These are phyloP conservation scores for Oenanthe oenanthe DNA, from an alignment of 2,113 vertebrate species.

Conservation along the genomic window DNA sequence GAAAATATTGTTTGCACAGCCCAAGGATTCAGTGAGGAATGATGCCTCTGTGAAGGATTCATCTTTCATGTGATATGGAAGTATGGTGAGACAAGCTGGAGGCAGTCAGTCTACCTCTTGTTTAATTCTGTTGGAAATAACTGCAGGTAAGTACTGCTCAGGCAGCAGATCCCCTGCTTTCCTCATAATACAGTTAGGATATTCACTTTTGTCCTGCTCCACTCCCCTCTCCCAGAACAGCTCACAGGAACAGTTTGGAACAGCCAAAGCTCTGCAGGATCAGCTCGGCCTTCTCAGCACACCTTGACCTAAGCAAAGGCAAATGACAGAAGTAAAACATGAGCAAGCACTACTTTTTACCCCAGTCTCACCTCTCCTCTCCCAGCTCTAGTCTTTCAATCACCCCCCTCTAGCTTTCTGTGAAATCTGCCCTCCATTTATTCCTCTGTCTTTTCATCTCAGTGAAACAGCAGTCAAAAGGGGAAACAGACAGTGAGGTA, in stretches of 20 bases:
- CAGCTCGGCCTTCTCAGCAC: neutral
- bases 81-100: neutral
- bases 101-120: neutral
- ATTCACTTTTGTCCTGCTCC: neutral
- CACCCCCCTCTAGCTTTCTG: neutral
- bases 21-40: neutral
- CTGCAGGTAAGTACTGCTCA: neutral
- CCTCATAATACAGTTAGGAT: neutral
- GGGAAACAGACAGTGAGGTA: neutral
- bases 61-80: neutral
- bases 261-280: neutral
- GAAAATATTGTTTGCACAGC: neutral
- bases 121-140: neutral
- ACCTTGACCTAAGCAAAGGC: neutral
- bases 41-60: neutral
- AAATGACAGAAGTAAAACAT: neutral
- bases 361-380: neutral
- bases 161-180: neutral
- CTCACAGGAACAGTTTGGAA: rapidly evolving
- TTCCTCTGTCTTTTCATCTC: neutral
- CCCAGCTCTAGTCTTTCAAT: neutral
- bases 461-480: neutral
- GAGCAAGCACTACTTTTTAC: neutral
- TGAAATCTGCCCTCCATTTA: neutral
- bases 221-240: neutral